These are phyloP conservation scores for Phoebastria nigripes DNA, from an alignment of 2,797 vertebrate genomes.

Conservation along the genomic window DNA sequence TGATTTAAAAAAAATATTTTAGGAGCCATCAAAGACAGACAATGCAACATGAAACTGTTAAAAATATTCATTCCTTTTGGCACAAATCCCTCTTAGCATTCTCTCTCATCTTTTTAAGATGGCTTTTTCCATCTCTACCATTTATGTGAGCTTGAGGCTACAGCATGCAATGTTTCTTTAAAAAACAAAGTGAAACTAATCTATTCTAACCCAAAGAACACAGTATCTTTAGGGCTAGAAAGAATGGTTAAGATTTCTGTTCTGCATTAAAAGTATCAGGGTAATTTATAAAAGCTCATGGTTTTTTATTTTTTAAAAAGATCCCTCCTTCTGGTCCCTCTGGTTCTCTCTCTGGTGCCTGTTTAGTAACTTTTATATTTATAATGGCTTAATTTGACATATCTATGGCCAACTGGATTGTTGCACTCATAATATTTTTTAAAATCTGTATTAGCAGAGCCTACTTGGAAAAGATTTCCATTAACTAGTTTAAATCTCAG, in stretches of 20 bases:
- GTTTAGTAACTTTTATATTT: slow-evolving; percentile 39
- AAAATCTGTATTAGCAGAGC: background rate
- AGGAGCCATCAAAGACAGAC: background rate
- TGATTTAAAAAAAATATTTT: background rate
- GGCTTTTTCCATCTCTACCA: background rate
- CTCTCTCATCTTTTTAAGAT: background rate
- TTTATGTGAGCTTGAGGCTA: background rate
- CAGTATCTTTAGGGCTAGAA: slow-evolving; percentile 11
- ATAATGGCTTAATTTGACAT: background rate
- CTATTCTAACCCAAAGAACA: slow-evolving; percentile 25
- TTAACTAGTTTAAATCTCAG: background rate
- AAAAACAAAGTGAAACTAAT: slow-evolving; percentile 12
- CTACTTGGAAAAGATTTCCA: background rate
- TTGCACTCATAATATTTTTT: background rate
- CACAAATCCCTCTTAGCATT: background rate
- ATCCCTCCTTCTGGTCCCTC: background rate
- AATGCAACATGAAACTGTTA: background rate
- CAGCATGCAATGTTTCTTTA: slow-evolving; percentile 3
- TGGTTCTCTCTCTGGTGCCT: background rate
- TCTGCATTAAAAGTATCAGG: slow-evolving; percentile 48
- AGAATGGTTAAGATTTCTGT: background rate
- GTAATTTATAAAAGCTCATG: background rate
- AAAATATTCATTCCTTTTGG: slow-evolving; percentile 1
- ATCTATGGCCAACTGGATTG: background rate
- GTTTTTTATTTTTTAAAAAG: background rate